Base-by-base conservation (phyloP, 1,140 invertebrate genomes). In the Ceratosolen fusciceps region DNA sequence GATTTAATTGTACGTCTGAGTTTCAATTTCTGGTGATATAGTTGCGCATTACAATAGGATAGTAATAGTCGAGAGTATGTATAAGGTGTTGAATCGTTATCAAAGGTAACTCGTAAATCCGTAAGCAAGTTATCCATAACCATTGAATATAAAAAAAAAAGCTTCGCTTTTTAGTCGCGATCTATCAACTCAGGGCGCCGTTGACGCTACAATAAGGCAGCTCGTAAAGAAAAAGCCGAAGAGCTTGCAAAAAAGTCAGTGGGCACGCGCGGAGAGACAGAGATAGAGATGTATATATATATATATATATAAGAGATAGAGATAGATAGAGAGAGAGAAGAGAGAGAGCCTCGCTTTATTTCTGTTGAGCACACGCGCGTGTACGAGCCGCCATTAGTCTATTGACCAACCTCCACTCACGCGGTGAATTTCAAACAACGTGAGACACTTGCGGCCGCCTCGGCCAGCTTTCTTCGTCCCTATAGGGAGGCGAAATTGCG, bases 261-360 rank as follows among this genome's bases (percentile, higher is more conserved):
- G 31, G 19, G 16, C 21, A 37, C 0, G 26, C 2, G 10, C 34
- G 8, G n/a, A 74, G 21, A 43, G 39, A 43, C 5, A 37, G 47
- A 54, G 12, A 43, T 7, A 43, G 12, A 43, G 39, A 43, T n/a
- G n/a, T n/a, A n/a, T n/a, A n/a, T n/a, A n/a, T n/a, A n/a, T n/a
- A n/a, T n/a, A n/a, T n/a, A n/a, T n/a, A 65, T 26, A 76, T 0
- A 39, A 37, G n/a, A 68, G 71, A n/a, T 71, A 43, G 58, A 31
- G 65, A 83, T 9, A 31, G 31, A 26, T 29, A 19, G 58, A 60
- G n/a, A 31, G 26, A 29, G 83, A 24, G 21, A 49, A 37, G 62
- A 75, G 16, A 37, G 14, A 83, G 83, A 83, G 85, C 83, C 82
- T 86, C 80, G 82, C 85, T 88, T 86, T 89, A 89, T 89, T 89